A percentile compares a stretch with the other conserved stretches of the same genome.
Conservation (phyloP, 2,888 invertebrate species). For the Alloplasta piceator region DNA sequence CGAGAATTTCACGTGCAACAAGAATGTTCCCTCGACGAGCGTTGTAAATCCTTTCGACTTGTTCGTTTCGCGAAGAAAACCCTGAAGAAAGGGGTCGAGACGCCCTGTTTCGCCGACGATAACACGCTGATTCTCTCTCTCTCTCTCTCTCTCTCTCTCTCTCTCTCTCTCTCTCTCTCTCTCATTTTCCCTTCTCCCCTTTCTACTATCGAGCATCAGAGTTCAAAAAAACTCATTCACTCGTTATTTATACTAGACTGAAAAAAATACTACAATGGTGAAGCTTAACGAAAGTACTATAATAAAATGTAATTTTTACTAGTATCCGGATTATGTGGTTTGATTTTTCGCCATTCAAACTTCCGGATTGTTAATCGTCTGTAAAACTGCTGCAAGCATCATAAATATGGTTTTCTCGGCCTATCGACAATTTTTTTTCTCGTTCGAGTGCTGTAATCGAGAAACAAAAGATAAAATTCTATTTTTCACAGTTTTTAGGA, state of each 20-base stretch:
- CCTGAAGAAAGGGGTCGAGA: background rate
- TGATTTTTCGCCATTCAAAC: too few relatives aligned
- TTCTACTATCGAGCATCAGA: constrained; percentile 8
- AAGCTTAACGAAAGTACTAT: background rate
- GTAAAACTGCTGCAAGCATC: too few relatives aligned
- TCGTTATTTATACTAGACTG: too few relatives aligned
- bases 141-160: background rate
- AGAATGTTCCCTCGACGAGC: constrained; percentile 35
- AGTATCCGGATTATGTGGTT: too few relatives aligned
- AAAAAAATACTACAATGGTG: too few relatives aligned
- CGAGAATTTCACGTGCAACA: constrained; percentile 48
- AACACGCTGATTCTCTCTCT: constrained; percentile 35
- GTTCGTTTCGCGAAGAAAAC: constrained; percentile 50
- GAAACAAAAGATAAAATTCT: too few relatives aligned
- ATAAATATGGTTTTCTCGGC: too few relatives aligned
- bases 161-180: background rate
- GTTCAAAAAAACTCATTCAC: background rate
- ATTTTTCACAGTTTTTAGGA: too few relatives aligned
- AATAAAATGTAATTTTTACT: background rate
- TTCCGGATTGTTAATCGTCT: too few relatives aligned
- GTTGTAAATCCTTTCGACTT: constrained; percentile 61
- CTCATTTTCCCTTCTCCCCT: background rate
- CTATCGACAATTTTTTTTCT: too few relatives aligned
- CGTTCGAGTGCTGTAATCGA: too few relatives aligned
- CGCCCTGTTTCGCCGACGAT: constrained; percentile 50